These are phyloP conservation scores for Napeogenes inachia DNA, from an alignment of 2,888 invertebrate species.

Conservation along the genomic window DNA sequence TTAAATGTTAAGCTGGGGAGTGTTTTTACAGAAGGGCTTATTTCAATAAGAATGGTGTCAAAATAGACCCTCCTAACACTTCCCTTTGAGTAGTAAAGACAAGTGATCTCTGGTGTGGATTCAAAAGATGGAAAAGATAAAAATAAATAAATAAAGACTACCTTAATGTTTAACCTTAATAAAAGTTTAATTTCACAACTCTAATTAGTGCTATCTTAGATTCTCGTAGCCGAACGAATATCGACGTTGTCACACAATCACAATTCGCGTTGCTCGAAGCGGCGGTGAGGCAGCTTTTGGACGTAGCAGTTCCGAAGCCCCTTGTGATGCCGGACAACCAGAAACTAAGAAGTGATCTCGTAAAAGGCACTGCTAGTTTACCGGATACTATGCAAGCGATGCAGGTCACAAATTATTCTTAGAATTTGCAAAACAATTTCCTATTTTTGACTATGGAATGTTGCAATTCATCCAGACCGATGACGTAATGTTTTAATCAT, in stretches of 20 bases:
- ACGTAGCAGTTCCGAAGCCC: slow-evolving; percentile 39
- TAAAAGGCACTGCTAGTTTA: slow-evolving; percentile 53
- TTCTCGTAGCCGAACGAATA: slow-evolving; percentile 41
- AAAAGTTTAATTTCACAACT: not conserved
- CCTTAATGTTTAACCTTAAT: too few species aligned
- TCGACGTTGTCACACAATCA: slow-evolving; percentile 58
- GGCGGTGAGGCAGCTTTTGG: slow-evolving; percentile 41
- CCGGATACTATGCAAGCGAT: slow-evolving; percentile 61
- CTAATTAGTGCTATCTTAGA: slow-evolving; percentile 20
- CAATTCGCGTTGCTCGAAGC: slow-evolving; percentile 50
- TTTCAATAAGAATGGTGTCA: too few species aligned
- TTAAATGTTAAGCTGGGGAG: too few species aligned
- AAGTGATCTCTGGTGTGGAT: too few species aligned
- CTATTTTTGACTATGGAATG: too few species aligned
- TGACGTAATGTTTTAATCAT: too few species aligned
- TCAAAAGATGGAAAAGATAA: too few species aligned
- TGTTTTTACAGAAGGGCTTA: too few species aligned
- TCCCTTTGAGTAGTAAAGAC: too few species aligned
- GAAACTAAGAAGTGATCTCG: slow-evolving; percentile 46
- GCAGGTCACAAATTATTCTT: slow-evolving; percentile 45
- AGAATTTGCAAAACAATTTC: not conserved
- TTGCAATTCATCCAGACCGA: too few species aligned
- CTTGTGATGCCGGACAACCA: slow-evolving; percentile 53
- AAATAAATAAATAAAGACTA: too few species aligned
- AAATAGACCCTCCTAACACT: too few species aligned